These are phyloP conservation scores for Orthosia gothica DNA, from an alignment of 2,888 invertebrate species.

Conservation along the genomic window DNA sequence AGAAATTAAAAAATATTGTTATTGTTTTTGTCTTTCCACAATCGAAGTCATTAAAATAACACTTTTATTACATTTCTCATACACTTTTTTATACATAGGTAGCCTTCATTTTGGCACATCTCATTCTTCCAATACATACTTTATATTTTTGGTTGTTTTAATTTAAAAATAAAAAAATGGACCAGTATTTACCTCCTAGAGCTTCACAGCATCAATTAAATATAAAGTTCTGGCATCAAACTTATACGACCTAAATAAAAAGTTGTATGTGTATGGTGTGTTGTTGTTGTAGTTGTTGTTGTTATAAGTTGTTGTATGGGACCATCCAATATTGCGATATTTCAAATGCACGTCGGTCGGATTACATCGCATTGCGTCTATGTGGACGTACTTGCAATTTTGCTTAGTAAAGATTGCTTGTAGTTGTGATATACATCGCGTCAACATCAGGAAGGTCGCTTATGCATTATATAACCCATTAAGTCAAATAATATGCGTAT, in stretches of 20 bases:
- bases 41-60: constrained; percentile 11
- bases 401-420: too few species aligned
- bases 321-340: too few species aligned
- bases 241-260: too few species aligned
- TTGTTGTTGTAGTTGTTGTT: too few species aligned
- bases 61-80: constrained; percentile 8
- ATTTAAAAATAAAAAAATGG: constrained; percentile 9
- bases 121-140: constrained; percentile 20
- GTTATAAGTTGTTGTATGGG: too few species aligned
- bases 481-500: not conserved
- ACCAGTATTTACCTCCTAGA: not conserved
- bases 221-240: not conserved
- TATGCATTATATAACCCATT: not conserved
- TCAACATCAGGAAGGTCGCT: too few species aligned
- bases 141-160: constrained; percentile 30
- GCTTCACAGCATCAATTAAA: not conserved
- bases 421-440: too few species aligned
- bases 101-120: constrained; percentile 57
- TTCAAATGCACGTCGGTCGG: too few species aligned
- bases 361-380: too few species aligned
- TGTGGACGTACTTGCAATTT: too few species aligned
- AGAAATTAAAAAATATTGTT: too few species aligned
- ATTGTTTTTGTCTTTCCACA: constrained; percentile 38
- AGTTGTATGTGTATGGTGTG: too few species aligned
- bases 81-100: constrained; percentile 29